Percentiles rank a stretch among this genome's conserved stretches.
phyloP scores from a whole-genome alignment of 2,113 vertebrate species.

The Peromyscus californicus region DNA sequence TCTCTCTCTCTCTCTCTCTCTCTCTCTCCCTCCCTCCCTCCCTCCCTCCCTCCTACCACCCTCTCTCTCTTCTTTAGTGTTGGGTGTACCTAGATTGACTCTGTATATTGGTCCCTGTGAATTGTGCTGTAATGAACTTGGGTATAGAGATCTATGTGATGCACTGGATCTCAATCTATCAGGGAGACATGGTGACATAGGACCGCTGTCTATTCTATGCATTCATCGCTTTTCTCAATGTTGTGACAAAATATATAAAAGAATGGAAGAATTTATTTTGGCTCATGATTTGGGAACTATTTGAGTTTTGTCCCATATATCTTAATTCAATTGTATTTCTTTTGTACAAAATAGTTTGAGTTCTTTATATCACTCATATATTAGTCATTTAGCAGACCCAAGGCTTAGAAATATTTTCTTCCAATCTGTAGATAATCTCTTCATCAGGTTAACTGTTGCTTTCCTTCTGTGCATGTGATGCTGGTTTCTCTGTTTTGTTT shows the following conservation, averaged over 20 bases:
- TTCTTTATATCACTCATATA: background rate
- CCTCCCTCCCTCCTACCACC: no score
- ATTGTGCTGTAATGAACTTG: background rate
- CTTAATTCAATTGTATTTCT: background rate
- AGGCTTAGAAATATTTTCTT: background rate
- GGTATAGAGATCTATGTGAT: background rate
- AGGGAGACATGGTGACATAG: background rate
- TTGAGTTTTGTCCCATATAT: background rate
- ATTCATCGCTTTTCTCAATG: background rate
- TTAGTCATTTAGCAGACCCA: background rate
- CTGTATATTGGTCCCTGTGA: background rate
- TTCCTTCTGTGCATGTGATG: background rate
- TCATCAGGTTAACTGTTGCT: background rate
- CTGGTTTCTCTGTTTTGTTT: background rate
- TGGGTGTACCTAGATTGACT: no score
- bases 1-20: background rate
- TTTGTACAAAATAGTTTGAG: background rate
- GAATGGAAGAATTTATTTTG: no score
- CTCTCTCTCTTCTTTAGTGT: no score
- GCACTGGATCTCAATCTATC: background rate
- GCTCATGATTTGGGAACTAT: background rate
- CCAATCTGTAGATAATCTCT: no score
- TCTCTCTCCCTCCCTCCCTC: background rate
- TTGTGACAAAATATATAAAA: background rate
- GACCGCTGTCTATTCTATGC: background rate